These are phyloP conservation scores for Luffia ferchaultella DNA, from an alignment of 2,888 invertebrate genomes.

Conservation along the genomic window DNA sequence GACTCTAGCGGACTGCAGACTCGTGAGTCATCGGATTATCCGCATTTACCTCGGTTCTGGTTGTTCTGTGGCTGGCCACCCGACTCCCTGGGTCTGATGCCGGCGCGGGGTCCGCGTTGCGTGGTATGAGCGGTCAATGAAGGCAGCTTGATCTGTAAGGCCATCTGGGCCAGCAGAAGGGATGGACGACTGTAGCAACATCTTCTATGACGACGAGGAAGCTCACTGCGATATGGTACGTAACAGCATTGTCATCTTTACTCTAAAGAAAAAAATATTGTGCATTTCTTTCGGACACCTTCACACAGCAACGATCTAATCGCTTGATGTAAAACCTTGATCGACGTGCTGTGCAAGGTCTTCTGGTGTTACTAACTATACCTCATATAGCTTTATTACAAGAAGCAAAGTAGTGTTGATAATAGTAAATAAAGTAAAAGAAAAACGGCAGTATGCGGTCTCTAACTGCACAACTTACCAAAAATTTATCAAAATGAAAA, in stretches of 20 bases:
- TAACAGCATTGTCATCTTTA: constrained; percentile 19
- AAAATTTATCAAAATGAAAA: too few species aligned
- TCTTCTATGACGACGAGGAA: constrained; percentile 65
- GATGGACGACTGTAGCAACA: constrained; percentile 59
- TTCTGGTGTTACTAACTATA: too few species aligned
- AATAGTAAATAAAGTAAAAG: too few species aligned
- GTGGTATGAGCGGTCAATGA: constrained; percentile 55
- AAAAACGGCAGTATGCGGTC: too few species aligned
- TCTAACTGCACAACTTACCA: too few species aligned
- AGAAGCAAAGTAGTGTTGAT: too few species aligned
- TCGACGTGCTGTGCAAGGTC: too few species aligned
- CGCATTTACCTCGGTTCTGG: constrained; percentile 30
- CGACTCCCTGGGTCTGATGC: constrained; percentile 35
- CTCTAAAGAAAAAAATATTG: too few species aligned
- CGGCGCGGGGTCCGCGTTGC: constrained; percentile 52
- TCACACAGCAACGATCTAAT: too few species aligned
- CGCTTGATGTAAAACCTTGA: too few species aligned
- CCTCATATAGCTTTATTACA: too few species aligned
- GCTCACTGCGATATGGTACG: constrained; percentile 61
- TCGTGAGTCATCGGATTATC: constrained; percentile 58
- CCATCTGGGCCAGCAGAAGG: constrained; percentile 28
- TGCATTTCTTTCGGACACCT: too few species aligned
- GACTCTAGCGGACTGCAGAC: constrained; percentile 24
- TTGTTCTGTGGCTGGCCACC: background rate
- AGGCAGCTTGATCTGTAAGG: constrained; percentile 39